phyloP scores from a whole-genome alignment of 2,113 vertebrate species.

The Procavia capensis region DNA sequence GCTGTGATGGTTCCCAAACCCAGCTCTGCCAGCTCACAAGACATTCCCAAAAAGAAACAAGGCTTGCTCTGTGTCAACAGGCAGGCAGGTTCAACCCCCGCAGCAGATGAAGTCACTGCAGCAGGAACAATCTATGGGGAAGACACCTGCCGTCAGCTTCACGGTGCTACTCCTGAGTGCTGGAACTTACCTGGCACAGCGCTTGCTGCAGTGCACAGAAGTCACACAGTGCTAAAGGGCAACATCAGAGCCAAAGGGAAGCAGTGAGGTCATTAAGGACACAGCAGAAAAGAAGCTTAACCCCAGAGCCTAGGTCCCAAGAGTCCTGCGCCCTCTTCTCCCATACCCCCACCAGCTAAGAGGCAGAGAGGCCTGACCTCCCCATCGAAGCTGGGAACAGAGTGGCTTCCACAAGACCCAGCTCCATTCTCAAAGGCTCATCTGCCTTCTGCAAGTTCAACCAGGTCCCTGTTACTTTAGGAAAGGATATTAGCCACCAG shows the following conservation, averaged over 20 bases:
- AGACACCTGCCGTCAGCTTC: background rate
- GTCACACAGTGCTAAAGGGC: background rate
- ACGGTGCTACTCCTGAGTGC: background rate
- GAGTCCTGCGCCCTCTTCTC: background rate
- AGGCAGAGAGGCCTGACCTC: background rate
- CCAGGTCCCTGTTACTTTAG: background rate
- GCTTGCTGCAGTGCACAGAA: background rate
- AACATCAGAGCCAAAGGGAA: background rate
- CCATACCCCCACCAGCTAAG: background rate
- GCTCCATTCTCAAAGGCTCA: background rate
- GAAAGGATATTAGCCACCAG: background rate
- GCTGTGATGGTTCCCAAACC: background rate
- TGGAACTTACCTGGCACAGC: background rate
- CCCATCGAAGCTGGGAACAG: background rate
- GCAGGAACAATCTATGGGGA: background rate
- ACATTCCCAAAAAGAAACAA: background rate
- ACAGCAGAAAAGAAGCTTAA: background rate
- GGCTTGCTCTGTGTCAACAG: background rate
- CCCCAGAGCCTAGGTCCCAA: background rate
- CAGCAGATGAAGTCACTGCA: background rate
- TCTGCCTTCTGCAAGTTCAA: background rate
- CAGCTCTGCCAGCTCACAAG: background rate
- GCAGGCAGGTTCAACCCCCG: background rate
- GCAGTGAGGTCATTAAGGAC: background rate
- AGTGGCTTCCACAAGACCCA: background rate